Evolutionary conservation across 2,797 vertebrate species (phyloP), one percentile per base, ranked within the genome.

Genomic region (Pipistrellus pygmaeus): DNA sequence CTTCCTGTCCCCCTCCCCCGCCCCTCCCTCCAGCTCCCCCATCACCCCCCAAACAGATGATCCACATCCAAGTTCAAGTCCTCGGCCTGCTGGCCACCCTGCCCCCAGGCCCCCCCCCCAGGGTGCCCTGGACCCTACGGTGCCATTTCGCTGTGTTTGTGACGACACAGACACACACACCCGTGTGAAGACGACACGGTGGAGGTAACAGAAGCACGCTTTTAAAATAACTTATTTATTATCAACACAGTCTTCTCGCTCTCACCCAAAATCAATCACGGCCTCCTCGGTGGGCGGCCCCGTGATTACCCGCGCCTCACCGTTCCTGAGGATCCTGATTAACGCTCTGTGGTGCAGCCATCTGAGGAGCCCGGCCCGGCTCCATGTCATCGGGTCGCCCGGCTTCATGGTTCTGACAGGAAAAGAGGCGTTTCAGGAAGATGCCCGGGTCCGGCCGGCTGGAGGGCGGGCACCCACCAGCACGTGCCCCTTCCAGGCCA

Each of bases 291-390:
- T 91, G 88, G 85, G 82, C 57, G 85, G 90, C 75, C 35, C 38
- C 8, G 53, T 90, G 97, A 97, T 96, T 94, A 92, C 93, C 71
- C 8, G 27, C 10, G 85, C 85, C 94, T 88, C 95, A 94, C 94
- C 92, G 93, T 95, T 93, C 90, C 90, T 84, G 44, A 91, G 86
- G 78, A 83, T 85, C 90, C 93, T 95, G 90, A 96, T 96, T 88
- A 95, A 92, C 78, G 75, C 69, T 94, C 90, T 76, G 85, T 27
- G 83, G 87, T 38, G 75, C 71, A 78, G 69, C 69, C n/a, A 38
- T 88, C 95, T 86, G 25, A 32, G 78, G 88, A 90, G 60, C 73
- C 88, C 53, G 48, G 30, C 32, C 88, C 27, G 30, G 86, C 88
- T 93, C 87, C 85, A 55, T 76, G 93, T 85, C 77, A 57, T 69